Evolutionary conservation across 2,113 vertebrate species (phyloP).

Genomic region (Prionailurus bengalensis): DNA sequence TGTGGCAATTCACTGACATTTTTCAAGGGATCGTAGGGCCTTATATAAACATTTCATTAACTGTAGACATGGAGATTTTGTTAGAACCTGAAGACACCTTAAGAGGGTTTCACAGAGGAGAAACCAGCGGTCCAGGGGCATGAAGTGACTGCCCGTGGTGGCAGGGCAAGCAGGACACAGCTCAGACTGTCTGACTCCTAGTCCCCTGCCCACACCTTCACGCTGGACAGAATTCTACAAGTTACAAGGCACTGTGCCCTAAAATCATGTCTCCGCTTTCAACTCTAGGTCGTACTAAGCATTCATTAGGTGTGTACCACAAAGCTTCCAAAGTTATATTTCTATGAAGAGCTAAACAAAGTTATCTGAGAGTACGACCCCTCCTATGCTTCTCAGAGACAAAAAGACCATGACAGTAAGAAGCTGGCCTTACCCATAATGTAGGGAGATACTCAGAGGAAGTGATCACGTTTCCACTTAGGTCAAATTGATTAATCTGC

Average conservation of each 20-base stretch:
- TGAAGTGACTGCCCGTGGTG: accelerated
- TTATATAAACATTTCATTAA: background rate
- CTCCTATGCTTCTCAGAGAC: background rate
- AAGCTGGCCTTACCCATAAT: conserved; percentile 91
- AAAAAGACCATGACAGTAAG: background rate
- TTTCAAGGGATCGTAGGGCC: background rate
- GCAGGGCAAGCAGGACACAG: background rate
- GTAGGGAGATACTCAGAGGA: conserved; percentile 95
- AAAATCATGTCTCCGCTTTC: background rate
- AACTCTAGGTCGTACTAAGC: background rate
- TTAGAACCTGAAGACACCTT: background rate
- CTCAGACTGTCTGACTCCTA: background rate
- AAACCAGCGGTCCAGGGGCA: background rate
- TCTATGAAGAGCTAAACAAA: background rate
- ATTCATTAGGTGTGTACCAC: background rate
- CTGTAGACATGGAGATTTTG: background rate
- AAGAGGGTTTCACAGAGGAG: background rate
- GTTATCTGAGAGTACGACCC: background rate
- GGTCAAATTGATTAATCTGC: conserved; percentile 98
- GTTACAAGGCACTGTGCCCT: background rate
- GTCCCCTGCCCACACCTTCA: background rate
- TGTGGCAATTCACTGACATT: background rate
- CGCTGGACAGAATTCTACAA: background rate
- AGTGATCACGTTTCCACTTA: conserved; percentile 97
- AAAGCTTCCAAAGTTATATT: background rate